A percentile compares a stretch with the other conserved stretches of the same genome.
These are phyloP conservation scores for Hydrocynus forskahlii DNA, from an alignment of 2,797 vertebrate genomes.

Conservation along the genomic window DNA sequence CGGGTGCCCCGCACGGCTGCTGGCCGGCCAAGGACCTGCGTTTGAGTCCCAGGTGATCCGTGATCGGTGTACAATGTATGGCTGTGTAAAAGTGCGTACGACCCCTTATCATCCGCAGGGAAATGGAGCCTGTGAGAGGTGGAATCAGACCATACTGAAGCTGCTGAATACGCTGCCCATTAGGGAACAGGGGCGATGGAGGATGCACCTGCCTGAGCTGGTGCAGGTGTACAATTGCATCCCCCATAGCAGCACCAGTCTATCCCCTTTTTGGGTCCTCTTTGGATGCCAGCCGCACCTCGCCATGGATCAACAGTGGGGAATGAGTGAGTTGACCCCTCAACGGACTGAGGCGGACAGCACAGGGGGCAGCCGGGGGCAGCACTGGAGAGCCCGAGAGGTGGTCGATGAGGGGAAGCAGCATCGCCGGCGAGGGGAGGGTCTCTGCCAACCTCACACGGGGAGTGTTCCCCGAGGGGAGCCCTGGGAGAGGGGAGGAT, in stretches of 20 bases:
- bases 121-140: neutral
- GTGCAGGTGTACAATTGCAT: conserved; percentile 36
- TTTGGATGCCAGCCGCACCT: conserved; percentile 12
- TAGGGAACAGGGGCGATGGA: no score
- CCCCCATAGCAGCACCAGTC: neutral
- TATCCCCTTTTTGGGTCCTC: conserved; percentile 2
- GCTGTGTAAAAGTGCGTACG: no score
- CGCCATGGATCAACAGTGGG: neutral
- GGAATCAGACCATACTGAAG: no score
- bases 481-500: no score
- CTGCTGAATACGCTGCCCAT: no score
- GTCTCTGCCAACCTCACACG: no score
- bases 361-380: no score
- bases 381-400: neutral
- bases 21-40: no score
- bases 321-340: neutral
- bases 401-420: neutral
- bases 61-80: neutral
- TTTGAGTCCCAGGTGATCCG: no score
- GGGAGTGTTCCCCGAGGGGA: no score
- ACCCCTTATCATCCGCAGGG: conserved; percentile 11
- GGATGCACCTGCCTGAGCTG: conserved; percentile 4
- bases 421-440: no score
- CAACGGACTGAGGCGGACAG: neutral
- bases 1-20: no score